Percentiles rank a stretch among this genome's conserved stretches.
phyloP scores from a whole-genome alignment of 2,797 vertebrate species.

The Pempheris klunzingeri region DNA sequence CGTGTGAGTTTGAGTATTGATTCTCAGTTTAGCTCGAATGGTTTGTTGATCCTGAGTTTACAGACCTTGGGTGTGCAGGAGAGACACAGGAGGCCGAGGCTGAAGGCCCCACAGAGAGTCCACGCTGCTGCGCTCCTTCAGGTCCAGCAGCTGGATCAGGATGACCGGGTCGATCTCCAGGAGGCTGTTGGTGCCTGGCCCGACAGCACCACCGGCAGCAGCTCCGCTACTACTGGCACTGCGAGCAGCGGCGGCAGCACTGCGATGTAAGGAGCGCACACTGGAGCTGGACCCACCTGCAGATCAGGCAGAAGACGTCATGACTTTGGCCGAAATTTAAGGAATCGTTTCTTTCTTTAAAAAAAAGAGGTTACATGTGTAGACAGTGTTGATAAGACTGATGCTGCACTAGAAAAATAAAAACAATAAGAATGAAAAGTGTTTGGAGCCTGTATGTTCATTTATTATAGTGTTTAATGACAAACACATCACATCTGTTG shows the following conservation, averaged over 20 bases:
- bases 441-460: too few relatives aligned
- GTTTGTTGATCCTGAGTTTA: slow-evolving; percentile 20
- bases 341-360: not conserved
- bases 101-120: slow-evolving; percentile 97
- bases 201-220: slow-evolving; percentile 65
- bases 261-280: slow-evolving; percentile 82
- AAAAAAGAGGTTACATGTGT: not conserved
- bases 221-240: slow-evolving; percentile 9
- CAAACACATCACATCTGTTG: too few relatives aligned
- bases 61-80: slow-evolving; percentile 93
- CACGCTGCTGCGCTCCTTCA: slow-evolving; percentile 94
- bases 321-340: not conserved
- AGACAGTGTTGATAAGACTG: too few relatives aligned
- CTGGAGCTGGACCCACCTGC: slow-evolving; percentile 79
- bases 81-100: slow-evolving; percentile 91
- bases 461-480: too few relatives aligned
- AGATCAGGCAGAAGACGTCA: not conserved
- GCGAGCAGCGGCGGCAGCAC: slow-evolving; percentile 64
- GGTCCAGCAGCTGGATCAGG: slow-evolving; percentile 95
- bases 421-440: too few relatives aligned
- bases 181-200: slow-evolving; percentile 82
- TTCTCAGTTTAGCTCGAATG: slow-evolving; percentile 16
- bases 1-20: slow-evolving; percentile 16
- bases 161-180: slow-evolving; percentile 97
- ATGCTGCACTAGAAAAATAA: too few relatives aligned